A percentile compares a stretch with the other conserved stretches of the same genome.
Conservation (phyloP, 1,140 invertebrate species). For the Amyelois transitella region DNA sequence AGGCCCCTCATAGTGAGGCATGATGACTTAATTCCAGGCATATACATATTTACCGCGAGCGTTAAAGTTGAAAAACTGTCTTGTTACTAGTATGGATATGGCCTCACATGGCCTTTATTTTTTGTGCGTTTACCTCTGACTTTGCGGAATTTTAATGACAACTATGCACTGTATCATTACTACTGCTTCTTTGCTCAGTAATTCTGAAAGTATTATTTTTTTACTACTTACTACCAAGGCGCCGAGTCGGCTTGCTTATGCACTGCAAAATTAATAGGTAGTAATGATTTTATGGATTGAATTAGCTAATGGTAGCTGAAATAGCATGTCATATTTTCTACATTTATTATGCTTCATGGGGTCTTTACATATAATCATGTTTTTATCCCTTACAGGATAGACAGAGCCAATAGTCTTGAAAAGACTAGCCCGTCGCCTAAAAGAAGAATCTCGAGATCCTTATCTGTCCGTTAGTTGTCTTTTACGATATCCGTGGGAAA, state of each 20-base stretch:
- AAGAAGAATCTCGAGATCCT: too few species aligned
- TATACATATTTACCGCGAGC: slow-evolving; percentile 49
- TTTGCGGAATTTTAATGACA: not conserved
- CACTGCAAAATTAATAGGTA: too few species aligned
- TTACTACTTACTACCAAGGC: not conserved
- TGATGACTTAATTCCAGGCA: slow-evolving; percentile 58
- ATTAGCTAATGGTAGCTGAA: too few species aligned
- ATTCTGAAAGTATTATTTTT: not conserved
- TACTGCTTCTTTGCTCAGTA: not conserved
- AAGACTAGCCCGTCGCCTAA: too few species aligned
- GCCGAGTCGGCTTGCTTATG: not conserved
- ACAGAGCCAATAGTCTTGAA: too few species aligned
- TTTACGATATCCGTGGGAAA: too few species aligned
- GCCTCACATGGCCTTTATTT: not conserved
- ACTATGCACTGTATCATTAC: not conserved
- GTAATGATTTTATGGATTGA: too few species aligned
- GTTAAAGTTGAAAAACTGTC: slow-evolving; percentile 19
- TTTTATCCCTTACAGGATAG: too few species aligned
- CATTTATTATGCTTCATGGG: too few species aligned
- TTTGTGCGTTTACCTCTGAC: not conserved
- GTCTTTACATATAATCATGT: too few species aligned
- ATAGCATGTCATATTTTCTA: too few species aligned
- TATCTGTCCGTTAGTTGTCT: too few species aligned
- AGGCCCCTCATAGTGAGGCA: slow-evolving; percentile 47
- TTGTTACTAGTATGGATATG: not conserved